Percentiles rank a stretch among this genome's conserved stretches.
These are phyloP conservation scores for Manacus vitellinus DNA, from an alignment of 2,113 vertebrate species.

Conservation along the genomic window DNA sequence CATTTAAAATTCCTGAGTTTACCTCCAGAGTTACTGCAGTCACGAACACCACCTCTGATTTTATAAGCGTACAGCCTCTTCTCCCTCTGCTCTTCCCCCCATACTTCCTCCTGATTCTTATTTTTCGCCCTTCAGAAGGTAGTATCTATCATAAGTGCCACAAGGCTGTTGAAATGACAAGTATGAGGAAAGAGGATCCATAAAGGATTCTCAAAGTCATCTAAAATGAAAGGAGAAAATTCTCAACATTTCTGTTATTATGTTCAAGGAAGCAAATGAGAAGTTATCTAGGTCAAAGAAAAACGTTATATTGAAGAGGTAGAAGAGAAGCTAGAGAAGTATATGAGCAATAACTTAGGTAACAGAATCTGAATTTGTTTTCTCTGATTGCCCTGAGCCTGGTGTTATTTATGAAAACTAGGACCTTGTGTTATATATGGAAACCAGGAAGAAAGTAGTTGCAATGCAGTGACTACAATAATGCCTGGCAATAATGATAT, in stretches of 20 bases:
- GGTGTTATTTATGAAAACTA: not conserved
- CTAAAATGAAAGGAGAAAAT: not conserved
- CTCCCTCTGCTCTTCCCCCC: not conserved
- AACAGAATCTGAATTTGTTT: not conserved
- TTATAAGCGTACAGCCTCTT: not conserved
- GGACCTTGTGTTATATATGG: not conserved
- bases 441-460: conserved; percentile 18
- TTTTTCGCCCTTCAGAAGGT: not conserved
- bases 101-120: not conserved
- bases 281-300: not conserved
- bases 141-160: not conserved
- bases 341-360: not conserved
- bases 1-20: not conserved
- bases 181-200: not conserved
- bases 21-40: not conserved
- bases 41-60: not conserved
- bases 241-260: not conserved
- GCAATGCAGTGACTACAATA: not conserved
- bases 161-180: not conserved
- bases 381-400: not conserved
- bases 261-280: not conserved
- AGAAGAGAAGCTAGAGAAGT: not conserved
- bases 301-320: not conserved
- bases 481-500: conserved; percentile 43
- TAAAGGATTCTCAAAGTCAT: not conserved